Base-by-base conservation (phyloP, 1,140 invertebrate species). In the Dendroctonus ponderosae region DNA sequence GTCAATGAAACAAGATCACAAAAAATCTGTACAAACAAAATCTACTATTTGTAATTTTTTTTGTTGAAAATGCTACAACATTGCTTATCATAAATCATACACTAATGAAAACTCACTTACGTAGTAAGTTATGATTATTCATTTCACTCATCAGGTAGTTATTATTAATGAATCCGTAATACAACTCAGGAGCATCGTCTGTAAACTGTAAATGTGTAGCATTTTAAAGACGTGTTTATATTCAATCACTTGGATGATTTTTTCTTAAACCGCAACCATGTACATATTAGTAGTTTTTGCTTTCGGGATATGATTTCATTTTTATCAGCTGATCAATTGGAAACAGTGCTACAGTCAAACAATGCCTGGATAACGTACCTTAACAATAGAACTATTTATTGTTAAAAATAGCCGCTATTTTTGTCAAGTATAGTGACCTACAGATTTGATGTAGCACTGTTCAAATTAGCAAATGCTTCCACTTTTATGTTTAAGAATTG, bases 381-480 rank as follows among this genome's bases (percentile, higher is more conserved):
- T 26, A 26, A 26, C 26, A 26, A 26, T 26, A 26, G 26, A 26
- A 26, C 26, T 26, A 26, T 26, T 26, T 68, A 58, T n/a, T n/a
- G 5, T 11, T 41, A 26, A 7, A 54, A 39, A 52, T 26, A 6
- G 60, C 14, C n/a, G n/a, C 6, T 54, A 57, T 26, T 26, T 7
- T 60, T 37, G n/a, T 9, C n/a, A 37, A 8, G 15, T 39, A 41
- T 5, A 52, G 6, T 53, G n/a, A 62, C 40, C n/a, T 14, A 26
- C 11, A 26, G 26, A 26, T 26, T 26, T 26, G 26, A 26, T 26
- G 48, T 46, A 9, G 46, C 40, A 5, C 42, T 42, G 41, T 12
- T 14, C 14, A 54, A 48, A 15, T 67, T 73, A 74, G 68, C 69
- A 69, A 70, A 75, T 73, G 75, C 75, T 76, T 76, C 74, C 75